A percentile compares a stretch with the other conserved stretches of the same genome.
Conservation (phyloP, 1,140 invertebrate genomes). For the Arion vulgaris region DNA sequence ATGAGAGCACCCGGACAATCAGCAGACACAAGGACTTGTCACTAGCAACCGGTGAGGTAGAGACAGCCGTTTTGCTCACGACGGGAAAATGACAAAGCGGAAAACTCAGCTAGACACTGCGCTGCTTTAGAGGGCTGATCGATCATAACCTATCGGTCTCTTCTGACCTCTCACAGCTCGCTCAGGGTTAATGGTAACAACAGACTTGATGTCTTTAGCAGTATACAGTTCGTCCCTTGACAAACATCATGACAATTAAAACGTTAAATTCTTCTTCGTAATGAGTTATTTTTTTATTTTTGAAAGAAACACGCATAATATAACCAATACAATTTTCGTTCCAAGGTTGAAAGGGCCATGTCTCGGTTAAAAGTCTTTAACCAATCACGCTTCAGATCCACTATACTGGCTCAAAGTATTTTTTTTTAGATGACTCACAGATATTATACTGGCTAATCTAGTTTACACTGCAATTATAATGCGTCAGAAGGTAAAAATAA, state of each 20-base stretch:
- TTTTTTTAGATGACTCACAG: too few relatives aligned
- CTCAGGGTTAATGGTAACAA: neutral
- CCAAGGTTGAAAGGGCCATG: too few relatives aligned
- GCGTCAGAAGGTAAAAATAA: too few relatives aligned
- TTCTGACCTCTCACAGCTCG: neutral
- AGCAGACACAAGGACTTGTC: neutral
- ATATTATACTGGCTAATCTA: too few relatives aligned
- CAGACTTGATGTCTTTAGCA: neutral
- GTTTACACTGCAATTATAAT: too few relatives aligned
- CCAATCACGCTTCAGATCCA: too few relatives aligned
- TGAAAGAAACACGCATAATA: too few relatives aligned
- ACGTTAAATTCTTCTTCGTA: neutral
- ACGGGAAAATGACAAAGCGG: neutral
- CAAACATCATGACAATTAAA: neutral
- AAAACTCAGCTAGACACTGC: neutral
- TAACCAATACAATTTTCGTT: too few relatives aligned
- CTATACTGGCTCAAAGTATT: too few relatives aligned
- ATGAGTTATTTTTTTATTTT: neutral
- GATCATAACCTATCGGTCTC: neutral
- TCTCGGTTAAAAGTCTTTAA: too few relatives aligned
- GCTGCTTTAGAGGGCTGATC: neutral
- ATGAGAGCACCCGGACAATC: constrained; percentile 1
- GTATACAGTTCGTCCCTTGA: neutral
- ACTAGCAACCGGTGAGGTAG: neutral
- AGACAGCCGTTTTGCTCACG: neutral